Base-by-base conservation (phyloP, 2,888 invertebrate genomes). In the Phyto melanocephala region DNA sequence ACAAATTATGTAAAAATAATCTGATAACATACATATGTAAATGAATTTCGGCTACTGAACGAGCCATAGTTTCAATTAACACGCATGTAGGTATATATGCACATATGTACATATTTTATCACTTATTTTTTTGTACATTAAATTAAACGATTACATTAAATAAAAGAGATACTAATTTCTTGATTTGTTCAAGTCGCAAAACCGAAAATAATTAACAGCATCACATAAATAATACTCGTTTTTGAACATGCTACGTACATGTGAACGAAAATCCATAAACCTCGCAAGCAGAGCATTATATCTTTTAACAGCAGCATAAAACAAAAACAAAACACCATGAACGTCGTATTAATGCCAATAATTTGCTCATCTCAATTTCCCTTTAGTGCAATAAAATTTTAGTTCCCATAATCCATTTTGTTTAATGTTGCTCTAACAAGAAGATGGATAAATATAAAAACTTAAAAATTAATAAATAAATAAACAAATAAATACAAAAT, bases 331-430 rank as follows among this genome's bases (percentile, higher is more conserved):
- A 24, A 35, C 58, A 22, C 58, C 37, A 50, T 50, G 22, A 68
- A 54, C 20, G 7, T 54, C 17, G 11, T 52, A 52, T 40, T 28
- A 70, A 54, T 65, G 54, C 56, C 45, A 75, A 65, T 65, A 75
- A 28, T 47, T 24, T n/a, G 37, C 28, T 65, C 65, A 58, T 56
- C 54, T 75, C 28, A 5, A 3, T 35, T 35, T 65, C 17, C 24
- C 74, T 47, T 74, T 54, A 56, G 22, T 77, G 60, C 60, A 68
- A 45, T 42, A 15, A 52, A 50, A 37, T 45, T 77, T 70, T 63
- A 63, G 77, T 70, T 77, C 77, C 77, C 70, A 77, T 63, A 70
- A 77, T 45, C 62, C 28, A 60, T 76, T 68, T 68, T 45, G 28
- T 45, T 45, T 35, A 13, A 28, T 35, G 54, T 52, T 62, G 58